Percentiles rank a stretch among this genome's conserved stretches.
Evolutionary conservation across 2,113 vertebrate genomes (phyloP).

Genomic region (Eulemur macaco): DNA sequence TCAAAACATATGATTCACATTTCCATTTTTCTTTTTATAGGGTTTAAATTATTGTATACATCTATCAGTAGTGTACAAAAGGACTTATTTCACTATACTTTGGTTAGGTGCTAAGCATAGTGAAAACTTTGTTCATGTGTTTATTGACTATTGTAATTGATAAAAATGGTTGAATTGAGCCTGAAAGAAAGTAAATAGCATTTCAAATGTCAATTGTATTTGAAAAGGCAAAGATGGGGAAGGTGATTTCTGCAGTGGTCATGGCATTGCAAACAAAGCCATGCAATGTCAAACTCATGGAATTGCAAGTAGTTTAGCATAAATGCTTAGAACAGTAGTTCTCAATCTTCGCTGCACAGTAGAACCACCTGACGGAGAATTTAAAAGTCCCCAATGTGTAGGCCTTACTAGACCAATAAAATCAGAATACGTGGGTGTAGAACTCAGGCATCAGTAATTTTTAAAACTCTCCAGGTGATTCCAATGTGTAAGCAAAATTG

Average conservation of each 20-base stretch:
- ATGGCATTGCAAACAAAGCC: not conserved
- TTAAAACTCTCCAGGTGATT: not conserved
- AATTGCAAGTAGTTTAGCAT: not conserved
- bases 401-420: not conserved
- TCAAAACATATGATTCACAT: not conserved
- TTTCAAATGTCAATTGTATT: conserved; percentile 2
- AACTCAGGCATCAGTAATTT: not conserved
- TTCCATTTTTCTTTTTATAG: not conserved
- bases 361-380: not conserved
- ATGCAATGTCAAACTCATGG: not conserved
- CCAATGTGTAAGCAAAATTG: not conserved
- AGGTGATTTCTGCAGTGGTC: not conserved
- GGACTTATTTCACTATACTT: not conserved
- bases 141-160: not conserved
- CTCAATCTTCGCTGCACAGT: not conserved
- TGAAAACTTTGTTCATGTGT: not conserved
- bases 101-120: not conserved
- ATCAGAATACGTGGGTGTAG: not conserved
- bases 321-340: not conserved
- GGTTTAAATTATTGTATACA: not conserved
- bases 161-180: not conserved
- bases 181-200: not conserved
- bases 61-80: not conserved
- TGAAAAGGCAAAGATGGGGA: not conserved
- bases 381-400: not conserved